Evolutionary conservation across 2,797 vertebrate genomes (phyloP), one percentile per base, ranked within the genome.

Genomic region (Poeciliopsis turneri): DNA sequence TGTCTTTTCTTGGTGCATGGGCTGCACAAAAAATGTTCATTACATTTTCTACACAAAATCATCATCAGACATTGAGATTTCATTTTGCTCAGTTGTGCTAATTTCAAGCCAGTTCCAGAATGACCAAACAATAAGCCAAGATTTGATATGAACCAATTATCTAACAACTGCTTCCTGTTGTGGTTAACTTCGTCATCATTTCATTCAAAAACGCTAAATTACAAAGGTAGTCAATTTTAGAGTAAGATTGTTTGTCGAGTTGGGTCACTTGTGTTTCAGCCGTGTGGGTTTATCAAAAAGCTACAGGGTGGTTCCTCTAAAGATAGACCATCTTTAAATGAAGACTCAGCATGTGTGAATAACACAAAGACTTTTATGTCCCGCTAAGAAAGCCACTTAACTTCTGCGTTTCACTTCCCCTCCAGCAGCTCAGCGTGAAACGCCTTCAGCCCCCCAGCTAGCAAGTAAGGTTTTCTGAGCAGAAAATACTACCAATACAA

Each of bases 351-450:
- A 74, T 81, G 75, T 84, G 73, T 86, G 83, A 92, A 82, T 75
- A 87, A 77, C 80, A 84, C 70, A 87, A 82, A 86, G 72, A 84
- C 85, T 88, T 90, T 79, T 72, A 84, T 78, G 86, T 88, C 80
- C 81, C 79, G 82, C 83, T 77, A 78, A 90, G 85, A 89, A 84
- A 75, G 47, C 49, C 15, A 25, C 70, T 69, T 76, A 78, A 51
- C 85, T 92, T 91, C 84, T 84, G 85, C 83, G 92, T 93, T 92
- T 92, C 74, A 90, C 78, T 95, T 94, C 91, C 90, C 90, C 80
- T 93, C 41, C 80, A n/a, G 76, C 76, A 85, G 69, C 82, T 73
- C 74, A 82, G 88, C 79, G 53, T 77, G 78, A 90, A 71, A 49
- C 80, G 78, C 78, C 77, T 78, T 82, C 3, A 20, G 82, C 74